phyloP scores from a whole-genome alignment of 2,888 invertebrate species.

The Drosophila demipolita region DNA sequence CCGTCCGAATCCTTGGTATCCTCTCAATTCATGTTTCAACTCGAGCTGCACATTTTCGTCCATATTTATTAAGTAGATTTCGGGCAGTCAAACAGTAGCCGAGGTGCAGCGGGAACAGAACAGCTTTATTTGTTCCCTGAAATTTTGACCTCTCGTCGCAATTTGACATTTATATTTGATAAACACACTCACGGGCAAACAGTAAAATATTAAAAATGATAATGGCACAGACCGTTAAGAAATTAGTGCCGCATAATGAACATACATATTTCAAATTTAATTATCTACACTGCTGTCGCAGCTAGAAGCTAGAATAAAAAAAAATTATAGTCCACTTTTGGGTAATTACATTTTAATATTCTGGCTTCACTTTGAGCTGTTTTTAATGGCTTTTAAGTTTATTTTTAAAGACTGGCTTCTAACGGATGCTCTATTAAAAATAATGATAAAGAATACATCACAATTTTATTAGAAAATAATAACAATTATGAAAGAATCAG shows the following conservation, averaged over 20 bases:
- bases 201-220: constrained; percentile 59
- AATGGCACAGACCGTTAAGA: constrained; percentile 52
- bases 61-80: constrained; percentile 76
- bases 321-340: constrained; percentile 20
- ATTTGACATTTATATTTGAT: constrained; percentile 65
- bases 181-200: constrained; percentile 15
- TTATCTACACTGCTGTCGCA: constrained; percentile 44
- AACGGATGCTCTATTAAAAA: constrained; percentile 14
- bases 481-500: too few relatives aligned
- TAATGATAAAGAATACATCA: not conserved
- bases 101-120: not conserved
- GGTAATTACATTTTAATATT: constrained; percentile 54
- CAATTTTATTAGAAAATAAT: not conserved
- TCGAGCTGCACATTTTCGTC: constrained; percentile 68
- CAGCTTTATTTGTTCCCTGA: constrained; percentile 10
- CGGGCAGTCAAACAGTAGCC: constrained; percentile 10
- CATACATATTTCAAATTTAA: constrained; percentile 67
- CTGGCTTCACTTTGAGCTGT: constrained; percentile 11
- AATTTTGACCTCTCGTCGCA: constrained; percentile 24
- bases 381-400: constrained; percentile 19
- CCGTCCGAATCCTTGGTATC: constrained; percentile 28
- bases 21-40: constrained; percentile 14
- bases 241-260: constrained; percentile 64
- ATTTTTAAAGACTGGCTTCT: constrained; percentile 9
- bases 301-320: constrained; percentile 12